Conservation (phyloP, 2,888 invertebrate genomes). For the Hypsopygia costalis region DNA sequence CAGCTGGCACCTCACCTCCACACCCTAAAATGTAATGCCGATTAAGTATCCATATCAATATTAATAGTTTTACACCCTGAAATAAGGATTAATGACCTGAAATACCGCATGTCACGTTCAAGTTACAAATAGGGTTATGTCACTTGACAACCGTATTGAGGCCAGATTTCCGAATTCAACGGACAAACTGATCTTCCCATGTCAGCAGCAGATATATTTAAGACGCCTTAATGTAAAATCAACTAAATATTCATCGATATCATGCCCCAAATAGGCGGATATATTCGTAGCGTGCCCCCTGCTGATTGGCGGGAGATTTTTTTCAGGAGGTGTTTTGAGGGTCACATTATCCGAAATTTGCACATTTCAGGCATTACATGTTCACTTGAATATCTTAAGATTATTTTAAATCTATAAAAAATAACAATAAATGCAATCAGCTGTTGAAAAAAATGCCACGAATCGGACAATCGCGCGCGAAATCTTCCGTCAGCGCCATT, state of each 20-base stretch:
- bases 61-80: slow-evolving; percentile 28
- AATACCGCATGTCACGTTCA: slow-evolving; percentile 77
- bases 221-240: slow-evolving; percentile 23
- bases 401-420: slow-evolving; percentile 36
- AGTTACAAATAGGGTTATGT: slow-evolving; percentile 78
- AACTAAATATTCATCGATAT: slow-evolving; percentile 28
- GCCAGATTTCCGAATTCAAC: slow-evolving; percentile 47
- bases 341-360: slow-evolving; percentile 27
- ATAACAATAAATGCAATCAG: slow-evolving; percentile 51
- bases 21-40: slow-evolving; percentile 48
- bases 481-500: slow-evolving; percentile 78
- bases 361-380: slow-evolving; percentile 31
- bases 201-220: slow-evolving; percentile 29
- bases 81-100: slow-evolving; percentile 45
- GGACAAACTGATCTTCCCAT: slow-evolving; percentile 25
- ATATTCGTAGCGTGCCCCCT: slow-evolving; percentile 72
- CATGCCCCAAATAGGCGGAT: slow-evolving; percentile 35
- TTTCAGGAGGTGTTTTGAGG: slow-evolving; percentile 50
- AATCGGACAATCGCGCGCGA: slow-evolving; percentile 80
- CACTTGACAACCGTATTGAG: slow-evolving; percentile 69
- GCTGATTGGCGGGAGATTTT: slow-evolving; percentile 73
- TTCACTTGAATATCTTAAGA: slow-evolving; percentile 42
- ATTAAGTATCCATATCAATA: slow-evolving; percentile 29
- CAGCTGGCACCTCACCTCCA: slow-evolving; percentile 42
- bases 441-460: slow-evolving; percentile 77